A percentile compares a stretch with the other conserved stretches of the same genome.
These are phyloP conservation scores for Lordiphosa collinella DNA, from an alignment of 1,140 invertebrate species.

Conservation along the genomic window DNA sequence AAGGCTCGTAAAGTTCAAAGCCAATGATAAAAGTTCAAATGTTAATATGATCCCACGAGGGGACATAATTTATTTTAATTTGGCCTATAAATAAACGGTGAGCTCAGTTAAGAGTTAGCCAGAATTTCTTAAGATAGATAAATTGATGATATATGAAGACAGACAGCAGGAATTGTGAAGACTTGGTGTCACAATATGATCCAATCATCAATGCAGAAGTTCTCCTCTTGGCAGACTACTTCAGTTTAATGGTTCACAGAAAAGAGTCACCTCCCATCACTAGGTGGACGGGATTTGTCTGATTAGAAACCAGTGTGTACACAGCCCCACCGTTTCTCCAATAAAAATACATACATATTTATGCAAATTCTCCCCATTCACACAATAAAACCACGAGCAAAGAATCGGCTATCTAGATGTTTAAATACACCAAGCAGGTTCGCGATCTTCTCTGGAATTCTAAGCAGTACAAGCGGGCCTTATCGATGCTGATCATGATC, in stretches of 20 bases:
- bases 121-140: background rate
- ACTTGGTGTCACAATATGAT: too few species aligned
- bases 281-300: background rate
- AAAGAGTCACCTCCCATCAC: conserved; percentile 13
- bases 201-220: background rate
- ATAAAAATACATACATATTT: conserved; percentile 36
- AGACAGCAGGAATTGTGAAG: too few species aligned
- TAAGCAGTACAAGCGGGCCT: conserved; percentile 37
- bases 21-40: conserved; percentile 14
- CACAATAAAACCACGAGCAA: conserved; percentile 30
- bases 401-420: conserved; percentile 33
- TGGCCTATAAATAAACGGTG: conserved; percentile 22
- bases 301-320: conserved; percentile 11
- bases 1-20: conserved; percentile 13
- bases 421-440: conserved; percentile 66
- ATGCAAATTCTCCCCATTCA: conserved; percentile 39
- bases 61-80: conserved; percentile 9
- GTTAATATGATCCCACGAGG: background rate
- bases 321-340: background rate
- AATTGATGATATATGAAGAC: too few species aligned
- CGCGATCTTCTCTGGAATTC: conserved; percentile 48
- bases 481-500: conserved; percentile 67
- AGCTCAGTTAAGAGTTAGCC: conserved; percentile 13
- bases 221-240: background rate
- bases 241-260: background rate